Evolutionary conservation across 2,113 vertebrate species (phyloP), one percentile per base, ranked within the genome.

Genomic region (Heliornis fulica): DNA sequence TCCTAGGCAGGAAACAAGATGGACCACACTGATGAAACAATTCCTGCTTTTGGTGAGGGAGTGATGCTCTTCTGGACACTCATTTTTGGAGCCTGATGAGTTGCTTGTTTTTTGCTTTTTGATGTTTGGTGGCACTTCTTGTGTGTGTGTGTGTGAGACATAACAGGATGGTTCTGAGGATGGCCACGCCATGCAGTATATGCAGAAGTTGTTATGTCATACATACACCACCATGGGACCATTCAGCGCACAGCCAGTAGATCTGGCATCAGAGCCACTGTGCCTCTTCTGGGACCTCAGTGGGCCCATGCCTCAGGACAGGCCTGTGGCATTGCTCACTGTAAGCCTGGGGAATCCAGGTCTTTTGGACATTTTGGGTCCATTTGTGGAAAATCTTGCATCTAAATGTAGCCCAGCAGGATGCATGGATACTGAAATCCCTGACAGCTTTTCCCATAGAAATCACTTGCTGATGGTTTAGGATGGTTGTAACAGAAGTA

Each of bases 241-340:
- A 22, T 32, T 36, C 15, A 64, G 32, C 2, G 0, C 13, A 7
- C 5, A 23, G 60, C n/a, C 38, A 31, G 46, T 25, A 53, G 28
- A n/a, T 50, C 23, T 43, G 51, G n/a, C 38, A 79, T 19, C 17
- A 65, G 21, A 69, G 63, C 11, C n/a, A 13, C 20, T 45, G 21
- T 65, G 41, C 50, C 53, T 29, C 59, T 80, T 22, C 26, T 56
- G 48, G 12, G 32, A 51, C 23, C 7, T 80, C 40, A 11, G 17
- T 1, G 0, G 1, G 23, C n/a, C 29, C n/a, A 43, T 0, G 0
- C 18, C 31, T 54, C 72, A 29, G 38, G 64, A 74, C 25, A 65
- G 45, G 45, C 31, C 70, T 48, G 19, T 25, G 64, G 21, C 60
- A 66, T 17, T 41, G 19, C 41, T 81, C 6, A 17, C 34, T 43